These are phyloP conservation scores for Andrena bicolor DNA, from an alignment of 2,888 invertebrate genomes.

Conservation along the genomic window DNA sequence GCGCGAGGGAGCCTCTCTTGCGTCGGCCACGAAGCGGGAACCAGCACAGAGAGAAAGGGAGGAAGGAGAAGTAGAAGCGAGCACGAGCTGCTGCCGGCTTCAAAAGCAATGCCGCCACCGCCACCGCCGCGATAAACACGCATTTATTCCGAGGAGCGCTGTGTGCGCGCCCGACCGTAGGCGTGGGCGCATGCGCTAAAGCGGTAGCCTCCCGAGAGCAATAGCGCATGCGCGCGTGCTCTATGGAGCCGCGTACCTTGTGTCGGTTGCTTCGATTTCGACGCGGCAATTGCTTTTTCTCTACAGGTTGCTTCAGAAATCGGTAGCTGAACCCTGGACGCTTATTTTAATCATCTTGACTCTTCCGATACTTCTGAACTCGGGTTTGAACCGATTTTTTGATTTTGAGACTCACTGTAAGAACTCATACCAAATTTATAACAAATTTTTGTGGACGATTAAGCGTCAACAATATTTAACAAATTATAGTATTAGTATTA, in stretches of 20 bases:
- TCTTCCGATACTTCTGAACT: no score
- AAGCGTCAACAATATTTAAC: no score
- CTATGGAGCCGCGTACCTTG: conserved; percentile 36
- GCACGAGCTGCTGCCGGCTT: conserved; percentile 73
- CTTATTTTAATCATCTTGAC: no score
- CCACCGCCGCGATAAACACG: conserved; percentile 82
- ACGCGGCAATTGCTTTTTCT: not conserved
- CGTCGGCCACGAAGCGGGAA: conserved; percentile 14
- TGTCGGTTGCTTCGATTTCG: conserved; percentile 6
- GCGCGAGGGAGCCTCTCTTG: conserved; percentile 62
- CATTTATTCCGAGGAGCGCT: conserved; percentile 77
- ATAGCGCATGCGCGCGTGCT: conserved; percentile 53
- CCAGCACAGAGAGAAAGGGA: conserved; percentile 25
- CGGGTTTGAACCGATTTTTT: no score
- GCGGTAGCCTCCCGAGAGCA: conserved; percentile 57
- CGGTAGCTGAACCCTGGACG: no score
- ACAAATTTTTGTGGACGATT: no score
- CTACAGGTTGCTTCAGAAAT: no score
- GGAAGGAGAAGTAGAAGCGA: conserved; percentile 42
- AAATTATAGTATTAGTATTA: no score
- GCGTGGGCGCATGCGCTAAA: conserved; percentile 72
- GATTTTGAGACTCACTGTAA: no score
- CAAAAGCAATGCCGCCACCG: conserved; percentile 82
- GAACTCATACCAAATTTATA: no score
- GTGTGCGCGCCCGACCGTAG: conserved; percentile 42